Evolutionary conservation across 2,888 invertebrate genomes (phyloP).

Genomic region (Mylabris sibirica): DNA sequence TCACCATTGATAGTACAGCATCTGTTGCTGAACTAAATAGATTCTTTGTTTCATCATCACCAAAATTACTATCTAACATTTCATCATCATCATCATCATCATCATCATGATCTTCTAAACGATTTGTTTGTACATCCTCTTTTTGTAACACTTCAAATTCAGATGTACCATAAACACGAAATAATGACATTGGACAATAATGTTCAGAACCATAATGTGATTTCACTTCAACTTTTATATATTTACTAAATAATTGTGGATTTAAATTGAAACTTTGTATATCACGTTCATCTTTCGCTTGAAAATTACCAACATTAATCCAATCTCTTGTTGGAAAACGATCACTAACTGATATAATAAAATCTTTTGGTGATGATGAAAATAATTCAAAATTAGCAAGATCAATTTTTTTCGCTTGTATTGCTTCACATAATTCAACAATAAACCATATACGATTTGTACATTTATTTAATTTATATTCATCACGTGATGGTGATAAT

Average conservation of each 20-base stretch:
- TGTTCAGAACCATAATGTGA: constrained; percentile 97
- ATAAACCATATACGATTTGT: constrained; percentile 93
- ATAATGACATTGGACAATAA: constrained; percentile 96
- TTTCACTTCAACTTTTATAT: constrained; percentile 88
- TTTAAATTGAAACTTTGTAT: constrained; percentile 85
- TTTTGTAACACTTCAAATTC: constrained; percentile 90
- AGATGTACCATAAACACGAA: constrained; percentile 92
- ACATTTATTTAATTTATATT: constrained; percentile 98
- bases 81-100: constrained; percentile 64
- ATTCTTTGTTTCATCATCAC: constrained; percentile 70
- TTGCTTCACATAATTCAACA: constrained; percentile 96
- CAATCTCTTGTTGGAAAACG: constrained; percentile 92
- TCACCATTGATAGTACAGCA: constrained; percentile 90
- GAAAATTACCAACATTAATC: constrained; percentile 86
- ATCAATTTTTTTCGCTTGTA: constrained; percentile 94
- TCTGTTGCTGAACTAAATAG: constrained; percentile 88
- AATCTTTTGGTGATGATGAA: constrained; percentile 94
- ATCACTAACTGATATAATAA: constrained; percentile 87
- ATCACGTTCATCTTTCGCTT: constrained; percentile 85
- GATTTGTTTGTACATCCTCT: constrained; percentile 73
- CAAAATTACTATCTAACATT: constrained; percentile 55
- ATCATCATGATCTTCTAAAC: constrained; percentile 72
- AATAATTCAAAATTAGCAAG: constrained; percentile 98
- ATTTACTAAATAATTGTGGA: constrained; percentile 86
- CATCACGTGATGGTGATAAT: constrained; percentile 89